Conservation (phyloP, 2,888 invertebrate genomes). For the Lymantria dispar region DNA sequence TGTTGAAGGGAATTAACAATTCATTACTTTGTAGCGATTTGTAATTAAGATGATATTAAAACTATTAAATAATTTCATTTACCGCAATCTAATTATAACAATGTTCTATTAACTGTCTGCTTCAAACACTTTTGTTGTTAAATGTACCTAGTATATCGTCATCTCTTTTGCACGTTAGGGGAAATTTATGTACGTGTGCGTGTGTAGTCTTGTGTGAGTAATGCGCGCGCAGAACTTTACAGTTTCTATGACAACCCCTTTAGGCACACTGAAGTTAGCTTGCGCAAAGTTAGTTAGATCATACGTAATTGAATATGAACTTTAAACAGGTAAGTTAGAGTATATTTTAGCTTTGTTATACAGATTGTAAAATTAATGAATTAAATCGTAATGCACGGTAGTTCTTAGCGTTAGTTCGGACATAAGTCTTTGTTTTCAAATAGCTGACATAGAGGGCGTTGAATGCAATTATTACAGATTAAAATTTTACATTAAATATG, state of each 20-base stretch:
- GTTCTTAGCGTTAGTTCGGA: conserved; percentile 64
- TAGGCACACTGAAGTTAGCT: conserved; percentile 70
- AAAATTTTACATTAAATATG: too few species aligned
- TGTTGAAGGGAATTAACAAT: too few species aligned
- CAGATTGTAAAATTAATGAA: conserved; percentile 74
- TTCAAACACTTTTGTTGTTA: conserved; percentile 31
- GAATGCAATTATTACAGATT: neutral
- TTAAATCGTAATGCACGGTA: conserved; percentile 72
- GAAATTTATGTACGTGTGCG: conserved; percentile 48
- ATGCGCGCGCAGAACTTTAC: conserved; percentile 78
- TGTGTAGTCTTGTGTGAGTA: conserved; percentile 46
- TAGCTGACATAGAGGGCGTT: conserved; percentile 46
- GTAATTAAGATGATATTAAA: neutral
- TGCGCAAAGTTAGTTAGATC: conserved; percentile 52
- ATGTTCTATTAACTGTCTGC: conserved; percentile 12
- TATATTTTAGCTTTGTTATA: conserved; percentile 20
- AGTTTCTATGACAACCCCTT: conserved; percentile 82
- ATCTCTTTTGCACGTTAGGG: conserved; percentile 57
- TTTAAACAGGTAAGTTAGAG: conserved; percentile 18
- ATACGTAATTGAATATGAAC: conserved; percentile 10
- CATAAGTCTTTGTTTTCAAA: conserved; percentile 65
- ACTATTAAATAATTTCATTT: conserved; percentile 6
- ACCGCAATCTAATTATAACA: conserved; percentile 20
- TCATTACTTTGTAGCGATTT: neutral
- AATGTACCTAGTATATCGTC: conserved; percentile 45